A percentile compares a stretch with the other conserved stretches of the same genome.
These are phyloP conservation scores for Pecten maximus DNA, from an alignment of 2,888 invertebrate species.

Conservation along the genomic window DNA sequence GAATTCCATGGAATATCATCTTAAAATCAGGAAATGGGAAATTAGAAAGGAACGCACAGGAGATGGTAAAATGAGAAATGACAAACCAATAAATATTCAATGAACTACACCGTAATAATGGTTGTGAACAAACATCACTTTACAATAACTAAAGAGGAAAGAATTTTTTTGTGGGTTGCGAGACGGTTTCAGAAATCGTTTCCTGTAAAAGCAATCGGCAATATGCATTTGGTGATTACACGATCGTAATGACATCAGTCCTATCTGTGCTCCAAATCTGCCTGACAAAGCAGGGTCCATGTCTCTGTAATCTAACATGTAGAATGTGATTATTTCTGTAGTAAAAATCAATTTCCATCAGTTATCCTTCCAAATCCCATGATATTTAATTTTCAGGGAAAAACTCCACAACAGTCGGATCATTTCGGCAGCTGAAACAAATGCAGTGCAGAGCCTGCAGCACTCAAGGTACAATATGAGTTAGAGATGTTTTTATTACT, in stretches of 20 bases:
- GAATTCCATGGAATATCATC: neutral
- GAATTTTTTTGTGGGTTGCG: neutral
- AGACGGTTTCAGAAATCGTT: neutral
- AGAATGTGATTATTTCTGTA: slow-evolving; percentile 1
- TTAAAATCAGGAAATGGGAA: neutral
- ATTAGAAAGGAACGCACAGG: neutral
- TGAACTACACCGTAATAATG: neutral
- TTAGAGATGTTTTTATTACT: neutral
- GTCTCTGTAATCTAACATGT: neutral
- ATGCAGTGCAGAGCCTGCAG: neutral
- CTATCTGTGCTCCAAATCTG: neutral
- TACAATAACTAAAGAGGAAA: neutral
- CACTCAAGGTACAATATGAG: neutral
- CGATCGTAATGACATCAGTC: neutral
- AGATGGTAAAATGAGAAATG: no score
- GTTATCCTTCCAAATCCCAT: neutral
- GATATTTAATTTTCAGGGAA: slow-evolving; percentile 13
- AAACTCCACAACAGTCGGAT: neutral
- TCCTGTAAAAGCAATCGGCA: slow-evolving; percentile 13
- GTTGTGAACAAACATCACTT: neutral
- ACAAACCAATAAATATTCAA: neutral
- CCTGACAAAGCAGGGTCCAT: neutral
- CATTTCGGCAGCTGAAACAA: neutral
- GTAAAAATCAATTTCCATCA: neutral
- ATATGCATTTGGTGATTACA: slow-evolving; percentile 21